phyloP scores from a whole-genome alignment of 2,113 vertebrate species.

The Sorex araneus region DNA sequence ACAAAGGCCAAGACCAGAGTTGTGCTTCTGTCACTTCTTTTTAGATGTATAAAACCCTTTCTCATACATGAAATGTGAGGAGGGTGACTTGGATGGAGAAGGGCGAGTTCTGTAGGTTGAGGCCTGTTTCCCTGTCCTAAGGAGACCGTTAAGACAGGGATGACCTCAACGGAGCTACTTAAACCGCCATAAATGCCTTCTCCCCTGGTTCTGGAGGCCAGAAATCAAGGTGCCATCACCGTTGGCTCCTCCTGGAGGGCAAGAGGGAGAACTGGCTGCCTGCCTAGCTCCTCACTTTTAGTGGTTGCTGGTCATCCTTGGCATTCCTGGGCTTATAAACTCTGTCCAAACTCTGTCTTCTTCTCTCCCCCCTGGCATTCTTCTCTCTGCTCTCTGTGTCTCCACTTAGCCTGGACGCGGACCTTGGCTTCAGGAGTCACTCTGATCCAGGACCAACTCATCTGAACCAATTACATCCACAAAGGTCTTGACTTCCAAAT shows the following conservation, averaged over 20 bases:
- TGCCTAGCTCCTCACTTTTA: not conserved
- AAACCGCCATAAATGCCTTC: not conserved
- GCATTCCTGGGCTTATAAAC: not conserved
- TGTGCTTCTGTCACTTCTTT: not conserved
- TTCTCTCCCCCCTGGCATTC: not conserved
- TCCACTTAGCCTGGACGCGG: not conserved
- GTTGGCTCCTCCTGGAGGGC: not conserved
- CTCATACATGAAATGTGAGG: not conserved
- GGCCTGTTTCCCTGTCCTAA: not conserved
- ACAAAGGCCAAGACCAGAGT: not conserved
- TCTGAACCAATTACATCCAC: not conserved
- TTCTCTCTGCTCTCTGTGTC: not conserved
- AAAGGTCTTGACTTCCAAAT: slow-evolving; percentile 13
- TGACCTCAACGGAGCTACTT: not conserved
- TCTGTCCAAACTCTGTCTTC: not conserved
- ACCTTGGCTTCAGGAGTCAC: not conserved
- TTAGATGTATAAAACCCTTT: not conserved
- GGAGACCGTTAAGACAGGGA: not conserved
- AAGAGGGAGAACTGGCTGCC: not conserved
- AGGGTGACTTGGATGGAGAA: slow-evolving; percentile 9
- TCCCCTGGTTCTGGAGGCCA: not conserved
- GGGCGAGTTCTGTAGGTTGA: not conserved
- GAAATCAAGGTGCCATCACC: not conserved
- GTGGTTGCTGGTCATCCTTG: not conserved
- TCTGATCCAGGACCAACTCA: not conserved